Evolutionary conservation across 1,140 invertebrate species (phyloP).

Genomic region (Melitaea cinxia): DNA sequence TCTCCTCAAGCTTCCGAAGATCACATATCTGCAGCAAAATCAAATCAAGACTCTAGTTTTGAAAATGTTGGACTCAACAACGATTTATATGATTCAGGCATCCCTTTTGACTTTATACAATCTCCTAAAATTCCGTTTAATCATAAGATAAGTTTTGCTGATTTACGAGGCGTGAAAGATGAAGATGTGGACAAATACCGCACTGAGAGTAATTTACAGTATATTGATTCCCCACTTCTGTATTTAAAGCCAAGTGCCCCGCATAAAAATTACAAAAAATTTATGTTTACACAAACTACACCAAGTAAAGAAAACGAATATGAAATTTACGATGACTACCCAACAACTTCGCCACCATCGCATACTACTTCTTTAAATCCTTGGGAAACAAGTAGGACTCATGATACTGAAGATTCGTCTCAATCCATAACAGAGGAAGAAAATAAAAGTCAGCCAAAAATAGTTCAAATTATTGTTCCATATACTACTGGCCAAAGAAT

Average conservation of each 20-base stretch:
- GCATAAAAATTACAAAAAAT: conserved; percentile 73
- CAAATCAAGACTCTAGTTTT: conserved; percentile 67
- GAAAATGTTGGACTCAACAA: conserved; percentile 70
- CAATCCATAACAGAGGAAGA: conserved; percentile 49
- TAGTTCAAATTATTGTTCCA: conserved; percentile 89
- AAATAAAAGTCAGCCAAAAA: conserved; percentile 70
- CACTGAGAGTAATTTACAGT: conserved; percentile 72
- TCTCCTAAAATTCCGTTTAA: conserved; percentile 45
- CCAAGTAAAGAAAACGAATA: conserved; percentile 57
- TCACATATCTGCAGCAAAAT: conserved; percentile 65
- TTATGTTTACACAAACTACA: conserved; percentile 52
- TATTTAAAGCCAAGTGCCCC: conserved; percentile 78
- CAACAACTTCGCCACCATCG: conserved; percentile 48
- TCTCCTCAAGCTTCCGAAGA: conserved; percentile 76
- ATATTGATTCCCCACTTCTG: conserved; percentile 78
- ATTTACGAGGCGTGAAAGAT: conserved; percentile 70
- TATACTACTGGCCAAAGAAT: conserved; percentile 86
- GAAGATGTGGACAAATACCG: conserved; percentile 72
- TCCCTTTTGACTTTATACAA: conserved; percentile 53
- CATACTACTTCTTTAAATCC: conserved; percentile 39
- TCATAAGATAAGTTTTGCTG: conserved; percentile 63
- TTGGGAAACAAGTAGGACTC: conserved; percentile 60
- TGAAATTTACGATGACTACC: conserved; percentile 72
- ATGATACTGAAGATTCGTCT: conserved; percentile 51
- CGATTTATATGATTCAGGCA: conserved; percentile 57